Percentiles rank a stretch among this genome's conserved stretches.
phyloP scores from a whole-genome alignment of 2,113 vertebrate species.

The Poecile atricapillus region DNA sequence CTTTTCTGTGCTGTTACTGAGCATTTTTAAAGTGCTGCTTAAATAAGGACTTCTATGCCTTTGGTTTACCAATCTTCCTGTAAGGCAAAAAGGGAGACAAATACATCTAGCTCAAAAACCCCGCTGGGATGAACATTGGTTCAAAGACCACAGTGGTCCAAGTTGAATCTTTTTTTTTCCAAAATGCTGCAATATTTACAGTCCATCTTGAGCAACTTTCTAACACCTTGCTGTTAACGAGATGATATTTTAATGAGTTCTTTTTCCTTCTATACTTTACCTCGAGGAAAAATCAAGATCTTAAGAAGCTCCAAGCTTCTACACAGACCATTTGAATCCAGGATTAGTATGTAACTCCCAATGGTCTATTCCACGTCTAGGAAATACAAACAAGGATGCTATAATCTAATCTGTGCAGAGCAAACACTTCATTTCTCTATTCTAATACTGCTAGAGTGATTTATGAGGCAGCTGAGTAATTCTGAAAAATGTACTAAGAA shows the following conservation, averaged over 20 bases:
- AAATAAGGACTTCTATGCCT: not conserved
- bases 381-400: not conserved
- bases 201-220: not conserved
- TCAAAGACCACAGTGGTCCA: not conserved
- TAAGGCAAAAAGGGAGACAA: not conserved
- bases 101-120: not conserved
- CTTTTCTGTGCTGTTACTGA: not conserved
- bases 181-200: not conserved
- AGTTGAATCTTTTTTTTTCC: not conserved
- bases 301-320: not conserved
- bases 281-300: not conserved
- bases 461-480: not conserved
- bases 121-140: fast-evolving
- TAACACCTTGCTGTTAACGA: not conserved
- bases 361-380: not conserved
- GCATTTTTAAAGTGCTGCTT: not conserved
- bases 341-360: not conserved
- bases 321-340: not conserved
- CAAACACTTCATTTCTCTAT: not conserved
- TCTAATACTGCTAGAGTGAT: not conserved
- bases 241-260: not conserved
- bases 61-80: not conserved
- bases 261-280: not conserved
- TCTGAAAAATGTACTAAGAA: not conserved
- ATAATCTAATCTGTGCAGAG: not conserved